phyloP scores from a whole-genome alignment of 2,113 vertebrate genomes.

The Archocentrus centrarchus region DNA sequence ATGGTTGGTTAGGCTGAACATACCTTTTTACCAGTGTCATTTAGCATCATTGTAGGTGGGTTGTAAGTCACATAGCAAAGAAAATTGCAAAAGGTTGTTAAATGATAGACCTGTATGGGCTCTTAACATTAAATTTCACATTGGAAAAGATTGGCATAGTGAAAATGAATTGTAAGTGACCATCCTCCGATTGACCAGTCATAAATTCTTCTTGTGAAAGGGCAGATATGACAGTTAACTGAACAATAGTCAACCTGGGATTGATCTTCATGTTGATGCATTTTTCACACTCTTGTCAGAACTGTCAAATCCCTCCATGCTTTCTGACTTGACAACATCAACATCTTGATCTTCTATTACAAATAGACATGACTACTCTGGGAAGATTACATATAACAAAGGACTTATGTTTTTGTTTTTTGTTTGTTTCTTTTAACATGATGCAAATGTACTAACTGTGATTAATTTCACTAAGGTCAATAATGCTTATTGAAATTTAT shows the following conservation, averaged over 20 bases:
- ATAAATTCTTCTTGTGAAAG: constrained; percentile 71
- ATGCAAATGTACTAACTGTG: neutral
- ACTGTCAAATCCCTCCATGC: constrained; percentile 67
- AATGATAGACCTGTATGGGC: constrained; percentile 25
- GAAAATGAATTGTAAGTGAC: constrained; percentile 57
- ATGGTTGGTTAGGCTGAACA: too few relatives aligned
- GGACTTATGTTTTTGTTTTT: neutral
- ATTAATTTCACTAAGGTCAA: constrained; percentile 17
- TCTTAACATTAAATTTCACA: constrained; percentile 37
- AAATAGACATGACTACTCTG: constrained; percentile 28
- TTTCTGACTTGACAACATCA: constrained; percentile 71
- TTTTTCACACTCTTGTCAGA: constrained; percentile 75
- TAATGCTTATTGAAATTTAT: constrained; percentile 34
- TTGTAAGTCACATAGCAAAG: neutral
- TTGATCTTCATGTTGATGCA: constrained; percentile 72
- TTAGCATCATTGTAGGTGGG: neutral
- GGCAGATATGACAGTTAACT: constrained; percentile 72
- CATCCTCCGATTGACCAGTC: constrained; percentile 47
- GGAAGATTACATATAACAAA: neutral
- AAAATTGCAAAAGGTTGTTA: constrained; percentile 9
- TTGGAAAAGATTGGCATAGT: constrained; percentile 35
- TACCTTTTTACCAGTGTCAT: too few relatives aligned
- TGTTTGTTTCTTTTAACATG: neutral
- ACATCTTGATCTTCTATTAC: constrained; percentile 74
- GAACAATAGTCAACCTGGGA: constrained; percentile 65